These are phyloP conservation scores for Heteromormyrus szaboi DNA, from an alignment of 2,797 vertebrate genomes.

Conservation along the genomic window DNA sequence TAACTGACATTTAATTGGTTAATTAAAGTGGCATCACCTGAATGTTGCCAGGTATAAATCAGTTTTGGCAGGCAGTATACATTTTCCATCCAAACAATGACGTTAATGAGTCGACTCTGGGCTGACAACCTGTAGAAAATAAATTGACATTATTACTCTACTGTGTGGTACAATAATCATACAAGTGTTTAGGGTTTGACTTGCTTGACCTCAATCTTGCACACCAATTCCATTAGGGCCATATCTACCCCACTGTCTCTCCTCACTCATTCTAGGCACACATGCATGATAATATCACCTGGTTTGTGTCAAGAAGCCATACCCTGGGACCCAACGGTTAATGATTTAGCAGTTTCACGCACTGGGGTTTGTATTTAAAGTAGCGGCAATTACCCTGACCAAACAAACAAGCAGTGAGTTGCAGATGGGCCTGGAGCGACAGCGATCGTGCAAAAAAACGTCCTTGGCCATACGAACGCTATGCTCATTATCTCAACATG, in stretches of 20 bases:
- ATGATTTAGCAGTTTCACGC: background rate
- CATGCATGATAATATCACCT: background rate
- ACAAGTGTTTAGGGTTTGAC: background rate
- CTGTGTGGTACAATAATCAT: background rate
- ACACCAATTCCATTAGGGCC: background rate
- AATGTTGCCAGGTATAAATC: background rate
- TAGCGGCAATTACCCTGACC: constrained; percentile 1
- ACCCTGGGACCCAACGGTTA: background rate
- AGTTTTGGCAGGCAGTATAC: background rate
- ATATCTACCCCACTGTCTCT: background rate
- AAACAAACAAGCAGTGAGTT: constrained; percentile 2
- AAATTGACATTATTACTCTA: background rate
- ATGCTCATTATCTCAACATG: background rate
- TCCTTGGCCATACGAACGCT: background rate
- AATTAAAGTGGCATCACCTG: background rate
- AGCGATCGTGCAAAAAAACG: background rate
- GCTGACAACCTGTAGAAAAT: constrained; percentile 10
- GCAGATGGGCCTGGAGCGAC: background rate
- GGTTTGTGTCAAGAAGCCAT: background rate
- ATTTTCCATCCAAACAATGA: constrained; percentile 2
- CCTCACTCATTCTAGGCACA: background rate
- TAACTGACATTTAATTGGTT: constrained; percentile 8
- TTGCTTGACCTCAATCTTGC: background rate
- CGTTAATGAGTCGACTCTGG: background rate
- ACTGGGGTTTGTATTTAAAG: background rate